Conservation (phyloP, 2,113 vertebrate genomes). For the Leuciscus idus region DNA sequence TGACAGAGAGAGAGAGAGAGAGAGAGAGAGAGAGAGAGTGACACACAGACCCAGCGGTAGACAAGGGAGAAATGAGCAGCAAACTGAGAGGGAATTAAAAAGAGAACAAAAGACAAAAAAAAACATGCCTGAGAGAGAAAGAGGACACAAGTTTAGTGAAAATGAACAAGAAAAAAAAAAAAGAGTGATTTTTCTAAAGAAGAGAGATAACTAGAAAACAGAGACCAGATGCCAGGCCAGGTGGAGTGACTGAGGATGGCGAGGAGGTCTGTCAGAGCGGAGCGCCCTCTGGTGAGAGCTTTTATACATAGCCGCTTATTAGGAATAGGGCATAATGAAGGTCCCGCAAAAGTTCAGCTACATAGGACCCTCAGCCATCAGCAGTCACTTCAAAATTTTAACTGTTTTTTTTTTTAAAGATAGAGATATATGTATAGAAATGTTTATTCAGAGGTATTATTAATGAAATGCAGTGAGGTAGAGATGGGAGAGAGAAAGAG, state of each 20-base stretch:
- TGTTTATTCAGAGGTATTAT: constrained; percentile 84
- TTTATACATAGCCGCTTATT: constrained; percentile 49
- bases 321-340: constrained; percentile 4
- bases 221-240: constrained; percentile 80
- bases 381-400: constrained; percentile 76
- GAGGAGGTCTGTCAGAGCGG: constrained; percentile 47
- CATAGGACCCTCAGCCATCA: constrained; percentile 67
- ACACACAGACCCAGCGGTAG: constrained; percentile 74
- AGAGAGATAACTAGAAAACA: constrained; percentile 68
- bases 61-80: constrained; percentile 69
- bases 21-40: constrained; percentile 62
- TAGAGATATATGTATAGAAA: constrained; percentile 82
- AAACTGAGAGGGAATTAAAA: constrained; percentile 57
- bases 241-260: constrained; percentile 75
- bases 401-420: constrained; percentile 74
- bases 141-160: constrained; percentile 59
- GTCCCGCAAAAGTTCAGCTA: constrained; percentile 32
- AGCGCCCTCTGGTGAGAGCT: constrained; percentile 51
- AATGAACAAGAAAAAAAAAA: constrained; percentile 48
- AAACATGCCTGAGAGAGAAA: constrained; percentile 41
- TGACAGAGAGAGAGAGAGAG: constrained; percentile 62
- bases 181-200: constrained; percentile 46
- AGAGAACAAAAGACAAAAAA: constrained; percentile 42
- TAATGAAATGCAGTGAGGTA: constrained; percentile 77
- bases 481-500: constrained; percentile 66